Conservation (phyloP, 2,797 vertebrate genomes). For the Intellagama lesueurii region DNA sequence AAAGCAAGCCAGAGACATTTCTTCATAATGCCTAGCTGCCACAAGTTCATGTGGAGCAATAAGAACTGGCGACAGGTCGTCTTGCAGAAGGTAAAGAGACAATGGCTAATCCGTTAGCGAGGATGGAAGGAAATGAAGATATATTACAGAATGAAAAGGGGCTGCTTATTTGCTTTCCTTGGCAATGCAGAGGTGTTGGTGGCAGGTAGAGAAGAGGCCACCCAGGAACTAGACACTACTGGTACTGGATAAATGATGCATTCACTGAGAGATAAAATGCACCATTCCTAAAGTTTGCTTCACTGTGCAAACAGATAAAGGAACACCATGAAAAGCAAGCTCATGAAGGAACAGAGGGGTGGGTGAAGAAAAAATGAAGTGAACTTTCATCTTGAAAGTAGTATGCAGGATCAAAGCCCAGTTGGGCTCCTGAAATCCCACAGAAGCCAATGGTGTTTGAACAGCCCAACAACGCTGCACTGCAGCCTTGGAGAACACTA, state of each 20-base stretch:
- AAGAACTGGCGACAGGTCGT: constrained; percentile 15
- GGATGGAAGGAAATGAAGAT: neutral
- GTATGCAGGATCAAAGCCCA: neutral
- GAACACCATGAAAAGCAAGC: neutral
- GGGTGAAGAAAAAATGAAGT: neutral
- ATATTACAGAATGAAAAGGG: neutral
- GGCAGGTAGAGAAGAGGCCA: neutral
- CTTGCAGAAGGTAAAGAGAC: neutral
- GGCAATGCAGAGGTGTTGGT: accelerated
- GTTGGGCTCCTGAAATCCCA: neutral
- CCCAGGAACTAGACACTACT: neutral
- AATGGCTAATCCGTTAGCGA: neutral
- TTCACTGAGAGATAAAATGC: constrained; percentile 16
- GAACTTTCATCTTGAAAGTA: neutral
- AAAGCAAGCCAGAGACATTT: constrained; percentile 18
- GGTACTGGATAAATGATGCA: neutral
- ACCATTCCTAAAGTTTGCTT: neutral
- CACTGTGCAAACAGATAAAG: neutral
- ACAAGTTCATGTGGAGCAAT: neutral
- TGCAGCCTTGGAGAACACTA: neutral
- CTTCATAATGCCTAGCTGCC: neutral
- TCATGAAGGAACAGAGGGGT: neutral
- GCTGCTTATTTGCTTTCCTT: neutral
- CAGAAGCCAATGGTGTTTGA: neutral
- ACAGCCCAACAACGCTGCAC: neutral